These are phyloP conservation scores for Nezara viridula DNA, from an alignment of 2,888 invertebrate species.

Conservation along the genomic window DNA sequence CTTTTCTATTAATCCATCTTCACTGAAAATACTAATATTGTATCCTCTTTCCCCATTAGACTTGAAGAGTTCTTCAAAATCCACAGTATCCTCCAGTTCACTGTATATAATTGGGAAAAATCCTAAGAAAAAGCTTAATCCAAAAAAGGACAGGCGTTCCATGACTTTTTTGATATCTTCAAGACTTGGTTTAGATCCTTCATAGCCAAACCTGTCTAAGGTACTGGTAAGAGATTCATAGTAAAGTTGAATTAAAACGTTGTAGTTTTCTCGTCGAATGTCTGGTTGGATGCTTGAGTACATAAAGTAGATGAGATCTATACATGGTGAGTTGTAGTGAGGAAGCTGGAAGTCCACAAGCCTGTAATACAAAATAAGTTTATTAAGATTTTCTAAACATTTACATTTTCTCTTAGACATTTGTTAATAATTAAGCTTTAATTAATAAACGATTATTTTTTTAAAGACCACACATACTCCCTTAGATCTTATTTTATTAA, in stretches of 20 bases:
- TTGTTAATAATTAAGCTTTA: no score
- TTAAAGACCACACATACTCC: no score
- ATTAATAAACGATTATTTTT: no score
- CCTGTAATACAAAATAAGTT: background rate
- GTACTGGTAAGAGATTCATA: background rate
- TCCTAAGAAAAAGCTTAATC: background rate
- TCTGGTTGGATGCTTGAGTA: background rate
- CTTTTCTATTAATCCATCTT: background rate
- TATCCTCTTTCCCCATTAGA: background rate
- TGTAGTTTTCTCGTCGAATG: background rate
- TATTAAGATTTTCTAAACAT: background rate
- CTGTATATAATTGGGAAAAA: background rate
- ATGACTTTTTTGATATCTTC: no score
- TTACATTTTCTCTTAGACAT: background rate
- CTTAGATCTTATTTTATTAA: no score
- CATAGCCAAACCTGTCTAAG: background rate
- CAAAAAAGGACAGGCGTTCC: background rate
- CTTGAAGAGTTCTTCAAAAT: background rate
- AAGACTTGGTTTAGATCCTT: background rate
- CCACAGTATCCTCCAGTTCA: background rate
- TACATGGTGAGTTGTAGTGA: constrained; percentile 4
- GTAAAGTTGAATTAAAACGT: background rate
- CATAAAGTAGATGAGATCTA: background rate
- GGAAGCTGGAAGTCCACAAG: background rate
- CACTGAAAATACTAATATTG: background rate